Percentiles rank a stretch among this genome's conserved stretches.
Conservation (phyloP, 2,113 vertebrate species). For the Engystomops pustulosus region DNA sequence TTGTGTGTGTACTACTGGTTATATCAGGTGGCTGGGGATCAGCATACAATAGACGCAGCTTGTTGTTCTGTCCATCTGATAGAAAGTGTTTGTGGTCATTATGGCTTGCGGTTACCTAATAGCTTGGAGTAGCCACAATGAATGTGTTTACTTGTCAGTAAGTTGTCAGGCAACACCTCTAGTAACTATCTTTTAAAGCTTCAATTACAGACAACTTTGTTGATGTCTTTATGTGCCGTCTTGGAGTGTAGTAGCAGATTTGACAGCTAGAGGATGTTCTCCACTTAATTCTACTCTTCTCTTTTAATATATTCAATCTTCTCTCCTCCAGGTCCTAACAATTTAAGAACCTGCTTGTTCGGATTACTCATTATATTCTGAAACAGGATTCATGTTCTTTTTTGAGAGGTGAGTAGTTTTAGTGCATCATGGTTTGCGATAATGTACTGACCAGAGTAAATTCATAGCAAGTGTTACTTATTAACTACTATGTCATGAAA, state of each 20-base stretch:
- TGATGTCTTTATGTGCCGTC: not conserved
- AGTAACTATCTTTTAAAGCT: not conserved
- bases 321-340: not conserved
- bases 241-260: not conserved
- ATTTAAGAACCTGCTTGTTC: not conserved
- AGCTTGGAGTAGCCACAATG: not conserved
- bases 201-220: not conserved
- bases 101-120: not conserved
- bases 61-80: not conserved
- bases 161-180: not conserved
- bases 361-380: not conserved
- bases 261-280: not conserved
- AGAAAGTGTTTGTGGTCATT: not conserved
- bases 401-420: slow-evolving; percentile 3
- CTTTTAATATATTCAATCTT: not conserved
- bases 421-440: not conserved
- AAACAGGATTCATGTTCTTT: not conserved
- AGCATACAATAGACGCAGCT: too few species aligned
- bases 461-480: not conserved
- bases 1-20: not conserved
- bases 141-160: not conserved
- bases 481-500: not conserved
- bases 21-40: too few species aligned
- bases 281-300: not conserved
- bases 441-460: too few species aligned